phyloP scores from a whole-genome alignment of 1,140 invertebrate genomes.

The Planococcus citri region DNA sequence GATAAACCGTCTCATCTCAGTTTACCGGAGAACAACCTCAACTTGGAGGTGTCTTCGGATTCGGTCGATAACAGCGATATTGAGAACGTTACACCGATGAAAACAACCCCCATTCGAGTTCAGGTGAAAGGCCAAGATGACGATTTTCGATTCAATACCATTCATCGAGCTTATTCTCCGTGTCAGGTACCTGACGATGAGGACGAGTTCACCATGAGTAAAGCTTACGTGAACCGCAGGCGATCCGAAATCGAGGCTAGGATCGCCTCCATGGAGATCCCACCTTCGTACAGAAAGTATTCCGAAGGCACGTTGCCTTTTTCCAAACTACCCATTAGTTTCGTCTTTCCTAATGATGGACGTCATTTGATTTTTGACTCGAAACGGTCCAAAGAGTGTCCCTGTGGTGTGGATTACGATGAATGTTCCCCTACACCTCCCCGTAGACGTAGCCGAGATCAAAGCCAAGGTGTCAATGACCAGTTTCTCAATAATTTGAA shows the following conservation, averaged over 20 bases:
- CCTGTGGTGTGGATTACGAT: too few relatives aligned
- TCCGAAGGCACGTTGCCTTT: conserved; percentile 17
- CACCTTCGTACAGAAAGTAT: not conserved
- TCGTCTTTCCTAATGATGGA: not conserved
- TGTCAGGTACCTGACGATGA: too few relatives aligned
- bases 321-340: not conserved
- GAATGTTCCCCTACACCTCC: too few relatives aligned
- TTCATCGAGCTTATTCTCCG: too few relatives aligned
- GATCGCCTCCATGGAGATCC: not conserved
- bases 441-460: conserved; percentile 7
- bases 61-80: not conserved
- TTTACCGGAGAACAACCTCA: not conserved
- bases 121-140: too few relatives aligned
- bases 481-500: not conserved
- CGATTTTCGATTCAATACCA: not conserved
- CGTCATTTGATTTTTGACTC: not conserved
- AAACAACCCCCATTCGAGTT: conserved; percentile 11
- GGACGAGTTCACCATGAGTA: not conserved
- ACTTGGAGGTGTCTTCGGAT: not conserved
- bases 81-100: not conserved
- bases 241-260: conserved; percentile 4
- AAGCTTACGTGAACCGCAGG: not conserved
- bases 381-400: not conserved
- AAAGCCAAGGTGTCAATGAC: not conserved
- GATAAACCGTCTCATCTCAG: not conserved